Evolutionary conservation across 1,140 invertebrate genomes (phyloP), one percentile per base, ranked within the genome.

Genomic region (Rhagoletis pomonella): DNA sequence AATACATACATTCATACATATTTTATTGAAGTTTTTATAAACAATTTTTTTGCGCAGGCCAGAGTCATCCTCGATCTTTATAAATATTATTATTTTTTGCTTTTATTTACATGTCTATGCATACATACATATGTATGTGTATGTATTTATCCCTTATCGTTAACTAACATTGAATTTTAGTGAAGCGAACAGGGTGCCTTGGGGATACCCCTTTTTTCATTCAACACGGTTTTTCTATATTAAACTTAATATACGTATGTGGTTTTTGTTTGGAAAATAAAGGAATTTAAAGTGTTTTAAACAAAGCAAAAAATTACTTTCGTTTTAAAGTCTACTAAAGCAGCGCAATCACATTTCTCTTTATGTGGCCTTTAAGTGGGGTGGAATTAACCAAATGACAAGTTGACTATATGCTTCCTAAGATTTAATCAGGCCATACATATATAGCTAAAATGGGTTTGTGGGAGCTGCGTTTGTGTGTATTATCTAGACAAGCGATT

Each of bases 241-340:
- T 73, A 73, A 81, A 81, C 73, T 81, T 81, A 50, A 81, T 81
- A 81, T 50, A 3, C n/a, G 12, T 81, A n/a, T 55, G 17, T 77
- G 12, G 17, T 77, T 77, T 77, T 47, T 69, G 10, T 73, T 50
- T 44, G 4, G 39, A 73, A 47, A 73, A 55, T 55, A 55, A 55
- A 55, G 17, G 73, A 81, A 81, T 55, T 81, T 73, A 10, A 17
- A 17, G 39, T 81, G 44, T 81, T 81, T 81, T 29, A 50, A 81
- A 81, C 47, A 81, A 44, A 73, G 67, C 44, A 81, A 55, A 81
- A 81, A 81, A 81, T 55, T 55, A 81, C 73, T 55, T 81, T 73
- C 60, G 9, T 17, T 44, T 81, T 81, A 55, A 10, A 81, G 7
- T 55, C 73, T 81, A 81, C 47, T 81, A 81, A 81, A 81, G 73